Evolutionary conservation across 2,113 vertebrate species (phyloP), one percentile per base, ranked within the genome.

Genomic region (Coregonus clupeaformis): DNA sequence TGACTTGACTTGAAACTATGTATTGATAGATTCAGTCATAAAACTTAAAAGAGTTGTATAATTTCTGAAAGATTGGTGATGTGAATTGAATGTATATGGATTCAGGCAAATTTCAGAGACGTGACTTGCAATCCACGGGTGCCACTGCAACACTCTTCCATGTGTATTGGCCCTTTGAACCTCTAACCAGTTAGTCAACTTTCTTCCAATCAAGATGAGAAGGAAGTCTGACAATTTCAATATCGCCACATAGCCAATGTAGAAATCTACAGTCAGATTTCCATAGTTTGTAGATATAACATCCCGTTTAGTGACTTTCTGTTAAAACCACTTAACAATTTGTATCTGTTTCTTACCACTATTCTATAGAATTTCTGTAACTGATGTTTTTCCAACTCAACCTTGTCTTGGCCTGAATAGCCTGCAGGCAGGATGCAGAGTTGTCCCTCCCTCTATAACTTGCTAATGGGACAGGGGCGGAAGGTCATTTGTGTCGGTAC

Each of bases 391-490:
- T 42, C 36, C 36, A 12, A 42, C 67, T 80, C 62, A 72, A 65
- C 82, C 36, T 42, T 42, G 36, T 42, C 83, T 85, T 84, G 82
- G 14, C 78, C 79, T 86, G 80, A 87, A 82, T 80, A 72, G 27
- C 69, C 71, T 72, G 76, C 36, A 76, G 76, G 79, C 82, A 82
- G 86, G 87, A 88, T 89, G 80, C 73, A 75, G 84, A 79, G 82
- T 81, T 79, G 82, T 69, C 81, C 84, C 82, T 82, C 83, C 77
- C 86, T 90, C 78, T 82, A 88, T 42, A 89, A 87, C 89, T 80
- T 87, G 91, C 88, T 88, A 91, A 91, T 92, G 91, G 77, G 86
- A 57, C 77, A 81, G 68, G 79, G 79, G 75, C 85, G 75, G 80
- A 83, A 86, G 86, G 83, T 80, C 88, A 88, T 88, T 89, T 75